Evolutionary conservation across 2,888 invertebrate species (phyloP).

Genomic region (Pantelozetes paolii): DNA sequence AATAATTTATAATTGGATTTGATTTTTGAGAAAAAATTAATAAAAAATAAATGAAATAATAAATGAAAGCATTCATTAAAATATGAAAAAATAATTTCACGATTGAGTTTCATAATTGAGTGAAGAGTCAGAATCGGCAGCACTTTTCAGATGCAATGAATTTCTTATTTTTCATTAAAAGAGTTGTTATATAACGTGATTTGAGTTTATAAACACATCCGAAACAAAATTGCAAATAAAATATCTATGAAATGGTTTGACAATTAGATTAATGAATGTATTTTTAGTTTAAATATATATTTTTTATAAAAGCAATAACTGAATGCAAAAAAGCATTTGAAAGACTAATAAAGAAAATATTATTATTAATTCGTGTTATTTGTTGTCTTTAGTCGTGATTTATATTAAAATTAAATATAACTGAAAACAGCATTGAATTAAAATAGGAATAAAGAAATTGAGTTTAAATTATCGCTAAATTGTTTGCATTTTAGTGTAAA

Average conservation of each 20-base stretch:
- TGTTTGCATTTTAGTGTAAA: neutral
- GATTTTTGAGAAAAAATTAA: neutral
- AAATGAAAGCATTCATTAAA: neutral
- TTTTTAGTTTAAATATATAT: neutral
- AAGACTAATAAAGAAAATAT: neutral
- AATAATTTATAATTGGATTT: neutral
- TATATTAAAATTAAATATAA: slow-evolving; percentile 6
- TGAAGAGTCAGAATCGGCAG: neutral
- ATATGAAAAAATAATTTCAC: neutral
- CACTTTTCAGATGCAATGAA: neutral
- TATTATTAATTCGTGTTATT: slow-evolving; percentile 6
- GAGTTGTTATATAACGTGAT: neutral
- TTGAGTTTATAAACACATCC: neutral
- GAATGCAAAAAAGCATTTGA: neutral
- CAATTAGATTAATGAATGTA: neutral
- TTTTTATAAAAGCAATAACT: neutral
- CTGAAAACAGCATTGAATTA: neutral
- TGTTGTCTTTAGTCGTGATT: slow-evolving; percentile 23
- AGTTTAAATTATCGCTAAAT: slow-evolving; percentile 8
- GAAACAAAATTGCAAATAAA: too few relatives aligned
- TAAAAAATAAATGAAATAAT: neutral
- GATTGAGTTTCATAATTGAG: neutral
- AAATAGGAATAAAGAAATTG: neutral
- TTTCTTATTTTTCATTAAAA: slow-evolving; percentile 1
- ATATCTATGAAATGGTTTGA: neutral